Evolutionary conservation across 2,113 vertebrate genomes (phyloP).

Genomic region (Neofelis nebulosa): DNA sequence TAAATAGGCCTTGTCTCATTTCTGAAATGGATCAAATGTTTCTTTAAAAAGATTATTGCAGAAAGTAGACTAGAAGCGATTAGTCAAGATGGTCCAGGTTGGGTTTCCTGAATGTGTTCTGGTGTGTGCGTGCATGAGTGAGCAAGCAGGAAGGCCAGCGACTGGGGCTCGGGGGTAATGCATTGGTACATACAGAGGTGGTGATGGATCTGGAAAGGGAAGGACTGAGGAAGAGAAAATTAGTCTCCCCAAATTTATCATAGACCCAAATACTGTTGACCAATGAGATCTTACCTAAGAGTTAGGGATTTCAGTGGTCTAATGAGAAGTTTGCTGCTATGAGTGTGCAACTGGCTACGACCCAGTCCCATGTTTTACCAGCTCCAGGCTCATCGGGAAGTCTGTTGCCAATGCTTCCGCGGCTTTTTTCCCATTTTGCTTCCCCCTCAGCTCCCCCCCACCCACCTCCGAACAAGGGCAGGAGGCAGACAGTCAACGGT

Average conservation of each 20-base stretch:
- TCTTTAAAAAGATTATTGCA: background rate
- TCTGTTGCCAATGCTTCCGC: no score
- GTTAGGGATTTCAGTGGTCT: background rate
- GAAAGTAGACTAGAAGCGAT: background rate
- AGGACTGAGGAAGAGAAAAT: slow-evolving; percentile 1
- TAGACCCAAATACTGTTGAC: background rate
- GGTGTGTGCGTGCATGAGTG: background rate
- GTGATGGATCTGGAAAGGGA: background rate
- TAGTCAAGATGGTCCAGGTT: background rate
- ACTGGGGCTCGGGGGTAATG: accelerated
- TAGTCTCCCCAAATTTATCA: background rate
- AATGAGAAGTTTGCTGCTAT: background rate
- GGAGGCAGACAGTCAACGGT: background rate
- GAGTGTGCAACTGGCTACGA: background rate
- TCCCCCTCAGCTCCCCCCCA: no score
- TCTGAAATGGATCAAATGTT: background rate
- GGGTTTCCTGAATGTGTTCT: background rate
- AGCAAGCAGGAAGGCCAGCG: background rate
- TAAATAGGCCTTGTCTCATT: background rate
- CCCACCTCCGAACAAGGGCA: background rate
- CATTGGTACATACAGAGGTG: background rate
- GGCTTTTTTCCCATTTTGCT: background rate
- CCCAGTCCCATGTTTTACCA: background rate
- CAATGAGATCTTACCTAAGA: background rate
- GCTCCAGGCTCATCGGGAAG: background rate